Evolutionary conservation across 1,140 invertebrate species (phyloP).

Genomic region (Trinorchestia longiramus): DNA sequence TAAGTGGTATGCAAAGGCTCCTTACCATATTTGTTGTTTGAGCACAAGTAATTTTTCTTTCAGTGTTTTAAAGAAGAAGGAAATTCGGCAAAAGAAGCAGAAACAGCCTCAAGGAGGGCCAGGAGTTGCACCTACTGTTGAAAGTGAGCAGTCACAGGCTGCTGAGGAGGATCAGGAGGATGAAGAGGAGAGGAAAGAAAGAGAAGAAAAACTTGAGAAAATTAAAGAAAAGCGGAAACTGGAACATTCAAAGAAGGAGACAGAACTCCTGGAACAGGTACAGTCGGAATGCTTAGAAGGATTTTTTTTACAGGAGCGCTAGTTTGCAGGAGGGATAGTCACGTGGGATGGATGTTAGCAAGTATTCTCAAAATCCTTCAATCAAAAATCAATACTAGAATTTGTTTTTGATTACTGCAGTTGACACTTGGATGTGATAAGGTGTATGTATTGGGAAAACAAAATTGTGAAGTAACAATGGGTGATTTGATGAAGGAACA

Average conservation of each 20-base stretch:
- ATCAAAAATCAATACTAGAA: too few relatives aligned
- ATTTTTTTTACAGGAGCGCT: background rate
- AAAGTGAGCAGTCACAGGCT: slow-evolving; percentile 62
- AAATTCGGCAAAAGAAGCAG: slow-evolving; percentile 59
- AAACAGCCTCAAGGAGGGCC: slow-evolving; percentile 69
- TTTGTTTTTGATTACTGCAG: background rate
- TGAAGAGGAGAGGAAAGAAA: slow-evolving; percentile 67
- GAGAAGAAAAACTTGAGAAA: slow-evolving; percentile 66
- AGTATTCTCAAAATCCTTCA: too few relatives aligned
- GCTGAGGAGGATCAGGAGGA: slow-evolving; percentile 71
- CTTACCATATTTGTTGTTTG: background rate
- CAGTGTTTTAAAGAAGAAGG: slow-evolving; percentile 72
- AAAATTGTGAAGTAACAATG: too few relatives aligned
- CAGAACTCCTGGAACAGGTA: slow-evolving; percentile 70
- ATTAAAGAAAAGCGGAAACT: slow-evolving; percentile 61
- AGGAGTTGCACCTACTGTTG: slow-evolving; percentile 69
- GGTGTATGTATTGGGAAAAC: too few relatives aligned
- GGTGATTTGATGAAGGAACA: too few relatives aligned
- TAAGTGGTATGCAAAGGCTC: background rate
- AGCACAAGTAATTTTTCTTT: slow-evolving; percentile 66
- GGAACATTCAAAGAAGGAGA: slow-evolving; percentile 69
- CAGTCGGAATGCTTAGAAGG: slow-evolving; percentile 67
- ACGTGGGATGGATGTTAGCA: too few relatives aligned
- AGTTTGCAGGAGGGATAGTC: too few relatives aligned
- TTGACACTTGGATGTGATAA: too few relatives aligned